Base-by-base conservation (phyloP, 2,797 vertebrate genomes). In the Okamejei kenojei region DNA sequence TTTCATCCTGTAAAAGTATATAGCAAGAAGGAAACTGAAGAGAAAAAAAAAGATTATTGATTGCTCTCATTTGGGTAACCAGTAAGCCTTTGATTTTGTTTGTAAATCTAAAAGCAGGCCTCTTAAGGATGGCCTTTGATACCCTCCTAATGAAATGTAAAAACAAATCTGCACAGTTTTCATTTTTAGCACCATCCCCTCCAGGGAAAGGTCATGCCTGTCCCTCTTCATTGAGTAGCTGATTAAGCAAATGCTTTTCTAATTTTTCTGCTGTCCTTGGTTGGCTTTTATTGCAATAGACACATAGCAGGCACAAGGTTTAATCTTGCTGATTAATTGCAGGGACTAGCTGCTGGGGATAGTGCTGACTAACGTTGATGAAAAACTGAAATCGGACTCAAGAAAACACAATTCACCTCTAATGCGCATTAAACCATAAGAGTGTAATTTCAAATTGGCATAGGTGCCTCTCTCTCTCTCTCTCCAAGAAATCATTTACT, bases 381-480 rank as follows among this genome's bases (percentile, higher is more conserved):
- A 63, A 19, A 61, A 86, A 86, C 63, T 86, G 82, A 86, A 86
- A 86, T 63, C 29, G 82, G 58, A 86, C 61, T 63, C 29, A 61
- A n/a, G 29, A 65, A 63, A 65, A 32, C 61, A 86, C 82, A 65
- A 86, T 63, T 86, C 82, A 65, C 82, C n/a, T n/a, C 82, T 86
- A 86, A 86, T 32, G 29, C n/a, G 29, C n/a, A 65, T 65, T 86
- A 86, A 26, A 29, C 58, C 63, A 63, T 7, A 63, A 82, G 81
- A 63, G 26, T 63, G 61, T 63, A 19, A 86, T n/a, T 65, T 65
- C 82, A n/a, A 86, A n/a, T 15, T 58, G 17, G 82, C 58, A 86
- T 6, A 54, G 45, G 45, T 54, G 5, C 6, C 45, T 29, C n/a
- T 63, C 26, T 63, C 5, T 65, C 63, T 86, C n/a, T 65, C 61